Evolutionary conservation across 2,888 invertebrate genomes (phyloP).

Genomic region (Amblyteles armatorius): DNA sequence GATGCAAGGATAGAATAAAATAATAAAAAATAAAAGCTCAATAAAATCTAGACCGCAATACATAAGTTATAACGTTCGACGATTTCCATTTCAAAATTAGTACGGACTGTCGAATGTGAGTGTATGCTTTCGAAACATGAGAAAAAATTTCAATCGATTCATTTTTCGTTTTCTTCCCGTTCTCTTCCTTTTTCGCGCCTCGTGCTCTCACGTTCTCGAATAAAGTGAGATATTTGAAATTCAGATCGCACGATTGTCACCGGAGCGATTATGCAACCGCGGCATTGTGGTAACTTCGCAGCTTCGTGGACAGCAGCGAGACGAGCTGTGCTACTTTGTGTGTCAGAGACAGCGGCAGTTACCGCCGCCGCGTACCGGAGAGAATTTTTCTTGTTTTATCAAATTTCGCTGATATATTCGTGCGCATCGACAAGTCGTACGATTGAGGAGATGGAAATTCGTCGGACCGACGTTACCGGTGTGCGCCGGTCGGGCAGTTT

Average conservation of each 20-base stretch:
- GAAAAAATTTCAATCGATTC: constrained; percentile 11
- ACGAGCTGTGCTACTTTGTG: constrained; percentile 25
- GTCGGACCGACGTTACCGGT: constrained; percentile 41
- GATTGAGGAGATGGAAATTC: constrained; percentile 45
- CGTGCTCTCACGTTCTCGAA: constrained; percentile 28
- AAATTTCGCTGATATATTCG: constrained; percentile 3
- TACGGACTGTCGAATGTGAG: neutral
- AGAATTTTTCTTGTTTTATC: constrained; percentile 15
- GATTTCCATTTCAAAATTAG: constrained; percentile 53
- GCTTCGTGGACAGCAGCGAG: constrained; percentile 13
- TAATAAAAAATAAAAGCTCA: neutral
- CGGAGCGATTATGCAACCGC: constrained; percentile 37
- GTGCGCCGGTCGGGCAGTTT: constrained; percentile 18
- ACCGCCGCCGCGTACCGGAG: constrained; percentile 8
- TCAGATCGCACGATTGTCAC: constrained; percentile 54
- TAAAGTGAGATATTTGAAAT: constrained; percentile 56
- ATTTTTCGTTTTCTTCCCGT: neutral
- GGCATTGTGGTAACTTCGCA: constrained; percentile 33
- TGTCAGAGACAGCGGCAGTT: constrained; percentile 8
- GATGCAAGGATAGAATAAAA: neutral
- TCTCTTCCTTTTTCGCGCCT: constrained; percentile 12
- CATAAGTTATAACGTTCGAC: constrained; percentile 16
- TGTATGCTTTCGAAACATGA: neutral
- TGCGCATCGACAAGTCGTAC: neutral
- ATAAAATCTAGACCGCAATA: constrained; percentile 11